These are phyloP conservation scores for Eumacrocentrus americanus DNA, from an alignment of 2,888 invertebrate species.

Conservation along the genomic window DNA sequence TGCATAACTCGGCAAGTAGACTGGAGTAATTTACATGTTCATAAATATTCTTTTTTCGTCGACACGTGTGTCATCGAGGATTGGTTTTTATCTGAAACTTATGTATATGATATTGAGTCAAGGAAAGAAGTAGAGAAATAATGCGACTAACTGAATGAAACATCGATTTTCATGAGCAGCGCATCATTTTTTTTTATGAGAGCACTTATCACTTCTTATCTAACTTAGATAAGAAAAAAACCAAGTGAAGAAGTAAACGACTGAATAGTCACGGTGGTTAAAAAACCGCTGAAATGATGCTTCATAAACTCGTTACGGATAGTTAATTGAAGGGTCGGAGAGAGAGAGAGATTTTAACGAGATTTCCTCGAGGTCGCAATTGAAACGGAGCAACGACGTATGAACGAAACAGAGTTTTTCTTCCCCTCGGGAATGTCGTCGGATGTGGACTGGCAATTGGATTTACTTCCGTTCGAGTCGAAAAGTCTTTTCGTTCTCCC, in stretches of 20 bases:
- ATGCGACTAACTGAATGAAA: too few species aligned
- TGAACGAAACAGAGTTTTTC: too few species aligned
- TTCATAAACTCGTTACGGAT: too few species aligned
- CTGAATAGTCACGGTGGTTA: too few species aligned
- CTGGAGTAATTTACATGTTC: conserved; percentile 3
- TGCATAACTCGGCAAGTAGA: conserved; percentile 2
- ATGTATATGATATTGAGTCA: background rate
- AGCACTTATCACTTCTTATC: background rate
- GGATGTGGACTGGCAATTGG: conserved; percentile 4
- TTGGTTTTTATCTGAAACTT: background rate
- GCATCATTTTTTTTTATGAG: background rate
- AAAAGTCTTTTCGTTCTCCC: conserved; percentile 2
- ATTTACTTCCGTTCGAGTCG: conserved; percentile 7
- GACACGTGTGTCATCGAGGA: background rate
- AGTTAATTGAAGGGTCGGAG: too few species aligned
- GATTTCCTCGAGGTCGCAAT: too few species aligned
- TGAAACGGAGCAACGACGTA: too few species aligned
- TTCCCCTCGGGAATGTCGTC: background rate
- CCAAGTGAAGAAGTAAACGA: too few species aligned
- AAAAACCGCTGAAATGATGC: too few species aligned
- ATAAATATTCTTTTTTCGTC: background rate
- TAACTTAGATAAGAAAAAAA: background rate
- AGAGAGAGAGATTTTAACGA: too few species aligned
- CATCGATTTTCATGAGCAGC: background rate
- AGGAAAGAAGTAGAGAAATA: too few species aligned